Evolutionary conservation across 2,113 vertebrate species (phyloP).

Genomic region (Gallinago paraguaiae): DNA sequence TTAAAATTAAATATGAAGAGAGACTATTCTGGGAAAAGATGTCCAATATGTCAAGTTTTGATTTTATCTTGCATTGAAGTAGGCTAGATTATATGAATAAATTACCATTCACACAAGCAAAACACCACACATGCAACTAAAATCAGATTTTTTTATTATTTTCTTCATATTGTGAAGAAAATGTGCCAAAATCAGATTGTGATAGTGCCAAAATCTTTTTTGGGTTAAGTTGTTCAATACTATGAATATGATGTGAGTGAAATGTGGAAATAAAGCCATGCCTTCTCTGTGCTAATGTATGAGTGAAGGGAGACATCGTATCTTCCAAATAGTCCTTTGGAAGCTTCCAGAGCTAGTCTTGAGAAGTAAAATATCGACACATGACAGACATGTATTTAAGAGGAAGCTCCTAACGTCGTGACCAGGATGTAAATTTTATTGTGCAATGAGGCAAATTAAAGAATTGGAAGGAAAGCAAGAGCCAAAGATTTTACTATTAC

Average conservation of each 20-base stretch:
- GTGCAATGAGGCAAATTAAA: constrained; percentile 30
- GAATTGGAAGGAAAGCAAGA: neutral
- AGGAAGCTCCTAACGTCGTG: neutral
- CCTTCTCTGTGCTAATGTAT: constrained; percentile 3
- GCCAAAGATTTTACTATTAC: constrained; percentile 26
- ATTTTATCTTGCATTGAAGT: neutral
- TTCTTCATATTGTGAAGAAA: neutral
- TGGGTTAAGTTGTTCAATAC: neutral
- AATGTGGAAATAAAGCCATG: constrained; percentile 23
- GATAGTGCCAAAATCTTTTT: neutral
- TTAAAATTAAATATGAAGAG: neutral
- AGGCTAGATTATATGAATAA: neutral
- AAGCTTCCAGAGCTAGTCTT: neutral
- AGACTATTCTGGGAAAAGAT: neutral
- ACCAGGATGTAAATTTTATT: constrained; percentile 29
- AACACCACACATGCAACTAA: neutral
- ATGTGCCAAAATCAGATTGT: neutral
- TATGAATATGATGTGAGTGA: constrained; percentile 9
- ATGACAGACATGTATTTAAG: neutral
- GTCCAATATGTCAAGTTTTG: neutral
- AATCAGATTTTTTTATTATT: neutral
- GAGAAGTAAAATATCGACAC: neutral
- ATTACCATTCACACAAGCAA: neutral
- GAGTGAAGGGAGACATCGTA: neutral
- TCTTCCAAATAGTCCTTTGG: neutral